Evolutionary conservation across 2,888 invertebrate genomes (phyloP), one percentile per base, ranked within the genome.

Genomic region (Celastrina argiolus): DNA sequence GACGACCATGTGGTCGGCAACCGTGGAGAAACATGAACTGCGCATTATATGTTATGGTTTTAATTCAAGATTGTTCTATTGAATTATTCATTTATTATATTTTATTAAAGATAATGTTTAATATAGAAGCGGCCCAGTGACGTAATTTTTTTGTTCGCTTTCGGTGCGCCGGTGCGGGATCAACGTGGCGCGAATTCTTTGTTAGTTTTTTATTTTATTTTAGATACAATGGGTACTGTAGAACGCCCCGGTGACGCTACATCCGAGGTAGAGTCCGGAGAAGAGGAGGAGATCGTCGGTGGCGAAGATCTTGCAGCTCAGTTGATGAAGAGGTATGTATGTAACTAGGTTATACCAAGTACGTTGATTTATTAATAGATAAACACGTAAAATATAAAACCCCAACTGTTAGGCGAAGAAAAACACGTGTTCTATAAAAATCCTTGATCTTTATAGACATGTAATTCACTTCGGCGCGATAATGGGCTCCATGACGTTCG

Each of bases 181-280:
- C 84, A 88, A 89, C 89, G 89, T 89, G 88, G 89, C 87, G 84
- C 78, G 79, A 83, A 82, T 74, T 68, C 70, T 70, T 72, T 69
- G 68, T 68, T 69, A 65, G 64, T 77, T 71, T 76, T 69, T 69
- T 65, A 69, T 72, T 67, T 34, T 74, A 72, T 78, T 82, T 68
- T 87, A 87, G 76, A 73, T 72, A 83, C 74, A 81, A 94, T 94
- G 94, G 92, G 93, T 85, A 92, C 93, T 75, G 93, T 94, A 75
- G 94, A 94, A 79, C 93, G 92, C 74, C 92, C 93, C 76, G 93
- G 93, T 70, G 94, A 94, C 80, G 93, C 93, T 78, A 93, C 93
- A 69, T 94, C 94, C 68, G 94, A 93, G 71, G 85, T 94, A 76
- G 95, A 95, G 80, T 94, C 94, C 56, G 92, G 93, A 42, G 94